A percentile compares a stretch with the other conserved stretches of the same genome.
Conservation (phyloP, 2,797 vertebrate species). For the Adelosebastes latens region DNA sequence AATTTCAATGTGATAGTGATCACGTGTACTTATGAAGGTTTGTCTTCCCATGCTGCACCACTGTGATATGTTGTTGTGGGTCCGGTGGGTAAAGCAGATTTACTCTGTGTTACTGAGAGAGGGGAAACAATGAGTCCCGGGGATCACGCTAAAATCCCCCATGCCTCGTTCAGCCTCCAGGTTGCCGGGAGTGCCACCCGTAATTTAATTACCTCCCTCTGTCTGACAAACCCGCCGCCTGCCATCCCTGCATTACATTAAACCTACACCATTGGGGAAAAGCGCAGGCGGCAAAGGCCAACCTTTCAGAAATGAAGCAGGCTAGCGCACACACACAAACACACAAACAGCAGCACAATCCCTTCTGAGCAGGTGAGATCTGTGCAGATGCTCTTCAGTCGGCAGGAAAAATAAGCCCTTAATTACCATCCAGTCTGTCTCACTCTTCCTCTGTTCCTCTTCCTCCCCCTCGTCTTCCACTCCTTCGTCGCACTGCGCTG, state of each 20-base stretch:
- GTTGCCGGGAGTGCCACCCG: constrained; percentile 61
- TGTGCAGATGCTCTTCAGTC: constrained; percentile 73
- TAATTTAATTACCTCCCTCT: constrained; percentile 75
- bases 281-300: constrained; percentile 23
- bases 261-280: constrained; percentile 49
- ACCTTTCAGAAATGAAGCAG: constrained; percentile 33
- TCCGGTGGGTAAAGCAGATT: constrained; percentile 37
- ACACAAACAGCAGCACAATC: constrained; percentile 41
- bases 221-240: constrained; percentile 58
- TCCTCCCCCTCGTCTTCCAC: constrained; percentile 38
- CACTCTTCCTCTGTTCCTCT: constrained; percentile 37
- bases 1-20: constrained; percentile 58
- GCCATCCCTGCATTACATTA: constrained; percentile 60
- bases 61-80: constrained; percentile 18
- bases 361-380: constrained; percentile 73
- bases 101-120: constrained; percentile 23
- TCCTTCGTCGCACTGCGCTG: constrained; percentile 59
- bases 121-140: constrained; percentile 37
- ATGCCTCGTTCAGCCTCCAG: constrained; percentile 61
- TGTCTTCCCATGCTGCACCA: constrained; percentile 26
- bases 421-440: constrained; percentile 75
- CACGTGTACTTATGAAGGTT: constrained; percentile 43
- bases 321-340: neutral
- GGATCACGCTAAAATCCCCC: constrained; percentile 51
- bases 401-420: constrained; percentile 74